A percentile compares a stretch with the other conserved stretches of the same genome.
These are phyloP conservation scores for Albula glossodonta DNA, from an alignment of 2,113 vertebrate species.

Conservation along the genomic window DNA sequence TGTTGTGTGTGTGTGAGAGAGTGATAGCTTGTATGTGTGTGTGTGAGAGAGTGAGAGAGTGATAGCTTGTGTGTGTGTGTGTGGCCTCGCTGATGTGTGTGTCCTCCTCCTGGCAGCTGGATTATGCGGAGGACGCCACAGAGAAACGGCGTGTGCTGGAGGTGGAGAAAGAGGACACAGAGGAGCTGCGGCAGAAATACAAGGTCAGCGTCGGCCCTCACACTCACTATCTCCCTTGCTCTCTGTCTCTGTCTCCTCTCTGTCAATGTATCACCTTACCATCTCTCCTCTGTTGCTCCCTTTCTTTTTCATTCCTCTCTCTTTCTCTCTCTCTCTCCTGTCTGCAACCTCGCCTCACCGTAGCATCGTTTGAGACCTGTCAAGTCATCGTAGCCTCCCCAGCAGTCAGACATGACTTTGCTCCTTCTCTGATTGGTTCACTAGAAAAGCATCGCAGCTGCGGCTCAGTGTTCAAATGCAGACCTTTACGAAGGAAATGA, in stretches of 20 bases:
- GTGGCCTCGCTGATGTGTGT: background rate
- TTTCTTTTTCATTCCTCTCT: no score
- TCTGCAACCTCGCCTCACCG: no score
- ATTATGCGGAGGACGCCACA: slow-evolving; percentile 97
- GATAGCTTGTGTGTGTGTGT: slow-evolving; percentile 21
- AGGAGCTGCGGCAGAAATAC: slow-evolving; percentile 96
- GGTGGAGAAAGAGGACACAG: slow-evolving; percentile 97
- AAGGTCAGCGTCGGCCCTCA: slow-evolving; percentile 72
- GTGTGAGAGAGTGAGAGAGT: background rate
- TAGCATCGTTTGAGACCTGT: no score
- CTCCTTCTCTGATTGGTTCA: no score
- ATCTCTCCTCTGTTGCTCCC: background rate
- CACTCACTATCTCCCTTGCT: background rate
- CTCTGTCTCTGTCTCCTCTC: background rate
- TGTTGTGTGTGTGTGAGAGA: no score
- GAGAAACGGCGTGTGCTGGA: slow-evolving; percentile 94
- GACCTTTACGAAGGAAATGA: no score
- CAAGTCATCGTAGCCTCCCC: no score
- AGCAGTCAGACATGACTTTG: no score
- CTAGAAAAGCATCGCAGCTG: no score
- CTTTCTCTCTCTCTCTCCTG: no score
- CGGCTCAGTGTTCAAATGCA: no score
- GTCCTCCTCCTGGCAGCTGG: slow-evolving; percentile 69
- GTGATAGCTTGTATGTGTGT: background rate
- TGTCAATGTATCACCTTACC: no score